A percentile compares a stretch with the other conserved stretches of the same genome.
Conservation (phyloP, 2,888 invertebrate species). For the Caenorhabditis wallacei region DNA sequence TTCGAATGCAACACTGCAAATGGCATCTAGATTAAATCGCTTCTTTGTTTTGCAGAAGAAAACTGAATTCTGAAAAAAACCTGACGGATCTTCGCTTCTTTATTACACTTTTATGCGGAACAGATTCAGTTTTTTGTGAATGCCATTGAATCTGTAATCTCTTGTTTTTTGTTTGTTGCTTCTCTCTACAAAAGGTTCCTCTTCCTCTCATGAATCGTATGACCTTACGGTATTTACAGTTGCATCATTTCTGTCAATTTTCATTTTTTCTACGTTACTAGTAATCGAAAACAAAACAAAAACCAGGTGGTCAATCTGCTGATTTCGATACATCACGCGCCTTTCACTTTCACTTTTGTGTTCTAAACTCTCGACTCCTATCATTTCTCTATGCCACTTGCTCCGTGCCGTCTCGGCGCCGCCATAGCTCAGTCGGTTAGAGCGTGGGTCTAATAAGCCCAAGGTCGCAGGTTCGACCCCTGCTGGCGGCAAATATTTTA, state of each 20-base stretch:
- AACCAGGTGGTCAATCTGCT: conserved; percentile 37
- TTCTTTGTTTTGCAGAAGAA: conserved; percentile 9
- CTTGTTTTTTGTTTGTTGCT: not conserved
- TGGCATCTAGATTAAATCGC: conserved; percentile 14
- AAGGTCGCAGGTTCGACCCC: conserved; percentile 83
- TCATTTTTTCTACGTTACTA: not conserved
- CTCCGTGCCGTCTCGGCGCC: conserved; percentile 10
- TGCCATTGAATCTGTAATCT: no score
- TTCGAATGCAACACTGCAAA: conserved; percentile 10
- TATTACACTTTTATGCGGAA: conserved; percentile 26
- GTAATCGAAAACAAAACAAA: conserved; percentile 21
- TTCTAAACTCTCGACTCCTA: not conserved
- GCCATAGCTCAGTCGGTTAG: conserved; percentile 82
- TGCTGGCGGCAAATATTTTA: conserved; percentile 79
- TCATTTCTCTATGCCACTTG: not conserved
- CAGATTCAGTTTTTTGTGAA: conserved; percentile 14
- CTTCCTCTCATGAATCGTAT: conserved; percentile 18
- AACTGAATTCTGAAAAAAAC: conserved; percentile 32
- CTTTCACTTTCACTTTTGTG: conserved; percentile 8
- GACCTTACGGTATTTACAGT: conserved; percentile 38
- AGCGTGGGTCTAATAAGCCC: conserved; percentile 83
- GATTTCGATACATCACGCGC: conserved; percentile 15
- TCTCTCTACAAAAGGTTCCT: conserved; percentile 11
- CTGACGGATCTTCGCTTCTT: conserved; percentile 15
- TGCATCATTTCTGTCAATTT: conserved; percentile 9